These are phyloP conservation scores for Phrynocephalus versicolor DNA, from an alignment of 2,113 vertebrate species.

Conservation along the genomic window DNA sequence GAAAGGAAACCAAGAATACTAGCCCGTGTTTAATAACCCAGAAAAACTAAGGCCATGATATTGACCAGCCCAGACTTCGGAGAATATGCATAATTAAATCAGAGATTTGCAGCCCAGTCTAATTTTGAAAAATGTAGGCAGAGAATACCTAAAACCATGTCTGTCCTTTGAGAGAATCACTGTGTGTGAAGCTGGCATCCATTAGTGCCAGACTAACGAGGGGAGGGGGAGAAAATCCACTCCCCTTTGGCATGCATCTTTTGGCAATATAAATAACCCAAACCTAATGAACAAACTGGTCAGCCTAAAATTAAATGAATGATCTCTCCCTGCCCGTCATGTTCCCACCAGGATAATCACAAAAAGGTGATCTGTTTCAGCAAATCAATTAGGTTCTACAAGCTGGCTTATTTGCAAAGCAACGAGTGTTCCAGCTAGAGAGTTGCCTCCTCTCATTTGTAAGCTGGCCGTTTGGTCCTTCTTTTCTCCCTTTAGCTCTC, in stretches of 20 bases:
- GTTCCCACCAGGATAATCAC: conserved; percentile 32
- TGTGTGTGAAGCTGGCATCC: conserved; percentile 18
- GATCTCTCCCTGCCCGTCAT: conserved; percentile 47
- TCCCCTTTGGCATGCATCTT: conserved; percentile 45
- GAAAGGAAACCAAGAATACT: not conserved
- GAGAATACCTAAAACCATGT: not conserved
- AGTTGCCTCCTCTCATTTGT: not conserved
- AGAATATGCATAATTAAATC: conserved; percentile 18
- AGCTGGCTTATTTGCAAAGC: conserved; percentile 26
- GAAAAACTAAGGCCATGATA: not conserved
- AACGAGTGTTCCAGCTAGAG: not conserved
- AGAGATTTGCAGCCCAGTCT: not conserved
- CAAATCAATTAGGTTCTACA: conserved; percentile 45
- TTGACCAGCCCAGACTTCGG: conserved; percentile 13
- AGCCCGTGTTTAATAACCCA: not conserved
- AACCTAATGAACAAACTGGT: conserved; percentile 54
- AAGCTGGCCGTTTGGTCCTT: not conserved
- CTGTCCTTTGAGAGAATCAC: not conserved
- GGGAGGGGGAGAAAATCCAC: not conserved
- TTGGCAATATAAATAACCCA: conserved; percentile 52
- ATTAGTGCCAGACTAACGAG: conserved; percentile 45
- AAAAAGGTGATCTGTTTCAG: conserved; percentile 52
- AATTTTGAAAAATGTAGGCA: not conserved
- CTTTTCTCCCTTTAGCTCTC: not conserved
- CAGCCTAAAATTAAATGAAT: conserved; percentile 56